Percentiles rank a stretch among this genome's conserved stretches.
phyloP scores from a whole-genome alignment of 2,888 invertebrate species.

The Cosmopolites sordidus region DNA sequence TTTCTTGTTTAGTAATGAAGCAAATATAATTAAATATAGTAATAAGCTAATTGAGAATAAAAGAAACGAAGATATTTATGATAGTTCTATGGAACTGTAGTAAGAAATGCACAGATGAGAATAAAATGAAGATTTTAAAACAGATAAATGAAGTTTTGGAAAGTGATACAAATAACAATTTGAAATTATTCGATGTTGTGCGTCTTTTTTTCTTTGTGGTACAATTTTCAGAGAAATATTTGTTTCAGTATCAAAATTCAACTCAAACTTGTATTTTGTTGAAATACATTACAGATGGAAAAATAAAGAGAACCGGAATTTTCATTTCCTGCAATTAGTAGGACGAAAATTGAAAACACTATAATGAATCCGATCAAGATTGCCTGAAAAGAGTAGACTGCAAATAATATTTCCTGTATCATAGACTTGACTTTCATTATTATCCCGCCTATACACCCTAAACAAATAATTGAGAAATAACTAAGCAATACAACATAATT shows the following conservation, averaged over 20 bases:
- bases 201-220: not conserved
- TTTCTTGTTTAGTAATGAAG: constrained; percentile 50
- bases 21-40: constrained; percentile 55
- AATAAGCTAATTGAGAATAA: constrained; percentile 45
- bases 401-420: no score
- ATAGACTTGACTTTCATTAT: no score
- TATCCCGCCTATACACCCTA: no score
- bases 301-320: no score
- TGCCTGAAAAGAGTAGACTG: no score
- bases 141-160: constrained; percentile 22
- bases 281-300: no score
- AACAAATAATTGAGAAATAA: no score
- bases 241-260: constrained; percentile 43
- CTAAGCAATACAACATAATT: no score
- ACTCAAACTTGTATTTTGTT: no score
- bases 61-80: constrained; percentile 26
- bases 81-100: constrained; percentile 30
- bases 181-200: not conserved
- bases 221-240: not conserved
- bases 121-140: constrained; percentile 24
- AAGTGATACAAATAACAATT: constrained; percentile 4
- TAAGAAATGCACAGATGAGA: constrained; percentile 24
- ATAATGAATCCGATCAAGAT: no score
- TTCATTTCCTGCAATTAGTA: no score
- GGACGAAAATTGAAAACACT: no score